Conservation (phyloP, 2,113 vertebrate genomes). For the Agapornis roseicollis region DNA sequence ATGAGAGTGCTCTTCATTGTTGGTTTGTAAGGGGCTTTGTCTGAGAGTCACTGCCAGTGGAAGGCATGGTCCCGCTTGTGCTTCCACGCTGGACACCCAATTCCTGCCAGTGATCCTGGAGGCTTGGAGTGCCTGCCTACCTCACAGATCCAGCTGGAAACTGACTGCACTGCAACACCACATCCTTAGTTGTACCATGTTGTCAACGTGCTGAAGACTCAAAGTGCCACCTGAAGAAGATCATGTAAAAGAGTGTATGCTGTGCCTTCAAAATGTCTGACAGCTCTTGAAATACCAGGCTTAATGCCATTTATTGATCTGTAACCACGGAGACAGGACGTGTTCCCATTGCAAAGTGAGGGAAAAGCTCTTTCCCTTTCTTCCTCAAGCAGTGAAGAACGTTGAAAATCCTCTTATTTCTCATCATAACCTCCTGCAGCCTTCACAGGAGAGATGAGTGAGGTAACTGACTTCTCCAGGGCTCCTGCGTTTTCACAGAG, state of each 20-base stretch:
- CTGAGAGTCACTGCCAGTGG: neutral
- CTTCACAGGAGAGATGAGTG: fast-evolving
- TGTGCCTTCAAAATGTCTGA: neutral
- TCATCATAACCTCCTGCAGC: neutral
- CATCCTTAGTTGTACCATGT: fast-evolving
- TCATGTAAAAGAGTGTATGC: neutral
- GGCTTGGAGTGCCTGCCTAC: neutral
- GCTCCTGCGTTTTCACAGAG: neutral
- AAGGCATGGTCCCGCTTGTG: neutral
- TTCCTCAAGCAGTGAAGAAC: neutral
- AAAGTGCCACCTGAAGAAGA: neutral
- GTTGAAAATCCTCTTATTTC: neutral
- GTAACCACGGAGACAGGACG: neutral
- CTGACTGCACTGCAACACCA: neutral
- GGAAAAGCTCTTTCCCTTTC: neutral
- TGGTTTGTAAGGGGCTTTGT: neutral
- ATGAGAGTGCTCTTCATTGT: neutral
- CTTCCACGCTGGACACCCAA: neutral
- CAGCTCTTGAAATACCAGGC: neutral
- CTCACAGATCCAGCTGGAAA: neutral
- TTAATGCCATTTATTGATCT: conserved; percentile 10
- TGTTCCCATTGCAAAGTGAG: neutral
- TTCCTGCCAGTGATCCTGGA: neutral
- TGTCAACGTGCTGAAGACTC: fast-evolving
- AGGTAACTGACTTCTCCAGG: neutral